Evolutionary conservation across 2,888 invertebrate species (phyloP), one percentile per base, ranked within the genome.

Genomic region (Stramonita haemastoma): DNA sequence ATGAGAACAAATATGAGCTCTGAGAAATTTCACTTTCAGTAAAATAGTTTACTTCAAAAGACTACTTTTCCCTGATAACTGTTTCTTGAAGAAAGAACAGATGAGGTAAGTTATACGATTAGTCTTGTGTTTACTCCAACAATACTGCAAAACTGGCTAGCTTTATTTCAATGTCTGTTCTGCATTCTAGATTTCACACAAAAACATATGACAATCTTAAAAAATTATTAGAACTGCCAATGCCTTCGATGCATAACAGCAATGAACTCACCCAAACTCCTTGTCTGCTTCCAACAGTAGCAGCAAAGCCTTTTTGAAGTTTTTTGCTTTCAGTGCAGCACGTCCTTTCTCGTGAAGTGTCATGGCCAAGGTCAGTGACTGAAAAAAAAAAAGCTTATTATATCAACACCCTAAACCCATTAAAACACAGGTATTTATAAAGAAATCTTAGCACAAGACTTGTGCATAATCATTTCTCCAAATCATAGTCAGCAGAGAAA

Each of bases 271-370:
- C 95, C 92, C 94, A 91, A 95, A 95, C 89, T 95, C 97, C 83
- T 97, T 96, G 93, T 98, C 98, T 0, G 98, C 98, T 95, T 98
- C 98, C 32, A 98, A 96, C 34, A 98, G 96, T 91, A 98, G 96
- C 13, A 98, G 97, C 15, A 98, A 95, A 0, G 98, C 98, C n/a
- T 97, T 97, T 0, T 97, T 96, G 93, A 97, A 97, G 93, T 98
- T 97, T 90, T 97, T 97, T 19, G 96, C 96, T 93, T 97, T 97
- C 92, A 98, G 96, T 0, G 97, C 97, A 0, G 97, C 96, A 29
- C 97, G 97, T 0, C 98, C 98, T 90, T 98, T 97, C 95, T 98
- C 98, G 95, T 98, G 98, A 85, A 98, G 96, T 8, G 98, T 97
- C 96, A 98, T 97, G 0, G 98, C 98, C 88, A 98, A 97, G 91